These are phyloP conservation scores for Taenioides sp. DNA, from an alignment of 2,797 vertebrate genomes.

Conservation along the genomic window DNA sequence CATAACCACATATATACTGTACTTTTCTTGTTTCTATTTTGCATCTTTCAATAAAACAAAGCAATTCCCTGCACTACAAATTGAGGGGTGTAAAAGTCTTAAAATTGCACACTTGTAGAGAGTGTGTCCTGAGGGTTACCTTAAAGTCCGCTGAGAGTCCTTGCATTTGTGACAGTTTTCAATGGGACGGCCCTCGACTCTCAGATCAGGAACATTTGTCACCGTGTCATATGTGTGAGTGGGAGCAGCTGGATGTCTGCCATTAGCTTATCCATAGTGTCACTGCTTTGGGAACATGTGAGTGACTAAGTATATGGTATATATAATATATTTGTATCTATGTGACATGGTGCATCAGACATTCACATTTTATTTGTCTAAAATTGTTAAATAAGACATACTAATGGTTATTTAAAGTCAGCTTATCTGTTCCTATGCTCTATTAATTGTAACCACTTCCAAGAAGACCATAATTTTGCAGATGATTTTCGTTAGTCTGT, in stretches of 20 bases:
- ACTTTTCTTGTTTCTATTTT: neutral
- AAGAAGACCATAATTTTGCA: neutral
- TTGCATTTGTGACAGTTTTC: conserved; percentile 6
- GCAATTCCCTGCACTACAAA: conserved; percentile 10
- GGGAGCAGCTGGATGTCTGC: conserved; percentile 14
- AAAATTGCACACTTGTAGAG: conserved; percentile 32
- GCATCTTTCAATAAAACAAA: neutral
- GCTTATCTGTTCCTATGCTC: neutral
- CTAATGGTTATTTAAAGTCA: neutral
- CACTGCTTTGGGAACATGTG: neutral
- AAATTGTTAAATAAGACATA: too few species aligned
- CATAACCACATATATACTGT: neutral
- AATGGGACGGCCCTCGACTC: conserved; percentile 12
- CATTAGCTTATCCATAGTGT: conserved; percentile 10
- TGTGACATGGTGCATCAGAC: neutral
- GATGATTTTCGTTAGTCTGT: neutral
- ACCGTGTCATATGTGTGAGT: conserved; percentile 23
- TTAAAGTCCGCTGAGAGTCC: conserved; percentile 29
- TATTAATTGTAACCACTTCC: neutral
- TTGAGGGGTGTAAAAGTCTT: conserved; percentile 18
- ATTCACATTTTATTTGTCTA: neutral
- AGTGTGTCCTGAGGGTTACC: conserved; percentile 27
- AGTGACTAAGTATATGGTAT: neutral
- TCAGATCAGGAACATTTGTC: conserved; percentile 37
- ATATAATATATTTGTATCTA: neutral